phyloP scores from a whole-genome alignment of 2,797 vertebrate genomes.

The Oryzias dopingdopingensis region DNA sequence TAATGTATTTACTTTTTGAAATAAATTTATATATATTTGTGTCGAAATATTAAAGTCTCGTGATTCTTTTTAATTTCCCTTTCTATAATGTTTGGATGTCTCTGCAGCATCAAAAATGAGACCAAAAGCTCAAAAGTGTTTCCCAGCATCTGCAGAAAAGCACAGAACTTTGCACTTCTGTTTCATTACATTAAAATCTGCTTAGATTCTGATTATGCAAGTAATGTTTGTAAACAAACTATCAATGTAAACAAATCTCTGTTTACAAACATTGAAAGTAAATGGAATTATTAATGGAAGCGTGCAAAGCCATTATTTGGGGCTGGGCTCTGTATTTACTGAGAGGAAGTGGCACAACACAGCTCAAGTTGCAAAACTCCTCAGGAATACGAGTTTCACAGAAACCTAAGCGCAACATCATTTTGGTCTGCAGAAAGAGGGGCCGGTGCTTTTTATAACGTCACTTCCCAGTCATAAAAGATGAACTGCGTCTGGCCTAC shows the following conservation, averaged over 20 bases:
- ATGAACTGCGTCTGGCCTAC: too few relatives aligned
- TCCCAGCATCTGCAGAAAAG: too few relatives aligned
- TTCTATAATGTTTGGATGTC: too few relatives aligned
- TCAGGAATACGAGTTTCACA: neutral
- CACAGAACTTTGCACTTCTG: too few relatives aligned
- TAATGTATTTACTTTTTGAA: conserved; percentile 38
- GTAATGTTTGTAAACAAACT: conserved; percentile 31
- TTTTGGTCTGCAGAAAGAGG: too few relatives aligned
- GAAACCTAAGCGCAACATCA: neutral
- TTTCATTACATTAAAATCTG: neutral
- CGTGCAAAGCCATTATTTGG: neutral
- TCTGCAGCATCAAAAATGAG: too few relatives aligned
- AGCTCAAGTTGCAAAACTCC: too few relatives aligned
- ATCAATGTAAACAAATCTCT: neutral
- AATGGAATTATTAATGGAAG: neutral
- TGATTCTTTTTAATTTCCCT: neutral
- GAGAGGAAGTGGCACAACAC: neutral
- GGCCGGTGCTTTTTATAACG: too few relatives aligned
- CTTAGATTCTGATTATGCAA: conserved; percentile 4
- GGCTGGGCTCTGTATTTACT: neutral
- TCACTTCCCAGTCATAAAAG: too few relatives aligned
- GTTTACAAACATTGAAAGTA: conserved; percentile 16
- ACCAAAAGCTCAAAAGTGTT: too few relatives aligned
- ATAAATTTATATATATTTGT: conserved; percentile 68
- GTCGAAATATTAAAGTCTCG: conserved; percentile 21